These are phyloP conservation scores for Xiphophorus couchianus DNA, from an alignment of 2,113 vertebrate species.

Conservation along the genomic window DNA sequence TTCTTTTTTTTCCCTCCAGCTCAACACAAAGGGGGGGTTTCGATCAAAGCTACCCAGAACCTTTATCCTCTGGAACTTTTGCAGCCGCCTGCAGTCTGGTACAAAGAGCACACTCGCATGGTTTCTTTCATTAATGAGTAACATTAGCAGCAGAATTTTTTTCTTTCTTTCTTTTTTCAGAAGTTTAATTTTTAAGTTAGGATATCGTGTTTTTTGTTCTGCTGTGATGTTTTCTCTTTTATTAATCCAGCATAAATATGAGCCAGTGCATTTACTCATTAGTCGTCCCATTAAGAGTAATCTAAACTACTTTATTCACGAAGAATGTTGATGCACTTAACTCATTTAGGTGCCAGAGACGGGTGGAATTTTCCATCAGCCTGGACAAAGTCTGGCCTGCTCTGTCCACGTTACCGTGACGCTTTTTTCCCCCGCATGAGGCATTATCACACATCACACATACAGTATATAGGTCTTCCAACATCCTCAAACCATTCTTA, in stretches of 20 bases:
- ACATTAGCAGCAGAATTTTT: not conserved
- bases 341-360: not conserved
- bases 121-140: constrained; percentile 1
- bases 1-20: not conserved
- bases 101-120: not conserved
- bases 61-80: not conserved
- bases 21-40: not conserved
- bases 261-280: not conserved
- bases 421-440: not conserved
- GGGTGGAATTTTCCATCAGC: constrained; percentile 30
- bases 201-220: not conserved
- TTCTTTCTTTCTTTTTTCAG: not conserved
- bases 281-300: not conserved
- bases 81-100: not conserved
- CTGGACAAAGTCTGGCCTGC: constrained; percentile 25
- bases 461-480: not conserved
- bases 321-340: not conserved
- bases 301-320: not conserved
- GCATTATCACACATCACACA: not conserved
- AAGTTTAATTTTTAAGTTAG: not conserved
- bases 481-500: not conserved
- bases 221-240: not conserved
- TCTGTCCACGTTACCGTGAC: not conserved
- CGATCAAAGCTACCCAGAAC: constrained; percentile 1
- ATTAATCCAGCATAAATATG: not conserved